phyloP scores from a whole-genome alignment of 2,888 invertebrate genomes.

The Machimus atricapillus region DNA sequence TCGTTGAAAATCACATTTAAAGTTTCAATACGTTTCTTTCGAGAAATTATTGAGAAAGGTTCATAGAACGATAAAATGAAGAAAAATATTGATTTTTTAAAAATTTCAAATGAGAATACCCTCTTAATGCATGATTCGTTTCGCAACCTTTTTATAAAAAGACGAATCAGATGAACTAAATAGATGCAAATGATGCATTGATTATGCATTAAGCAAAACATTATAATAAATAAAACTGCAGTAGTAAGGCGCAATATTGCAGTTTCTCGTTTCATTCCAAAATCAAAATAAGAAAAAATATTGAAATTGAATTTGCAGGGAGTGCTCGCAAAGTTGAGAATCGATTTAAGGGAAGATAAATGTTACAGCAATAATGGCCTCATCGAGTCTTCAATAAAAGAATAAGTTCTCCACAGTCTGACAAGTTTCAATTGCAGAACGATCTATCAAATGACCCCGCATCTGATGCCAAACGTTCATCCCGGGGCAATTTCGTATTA shows the following conservation, averaged over 20 bases:
- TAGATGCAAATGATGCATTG: background rate
- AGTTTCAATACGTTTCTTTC: no score
- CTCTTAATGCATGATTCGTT: background rate
- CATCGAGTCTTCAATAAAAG: background rate
- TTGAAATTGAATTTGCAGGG: background rate
- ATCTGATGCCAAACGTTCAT: background rate
- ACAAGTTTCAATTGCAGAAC: background rate
- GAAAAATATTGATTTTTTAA: no score
- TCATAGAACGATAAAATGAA: no score
- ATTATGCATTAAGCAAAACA: background rate
- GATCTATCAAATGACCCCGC: background rate
- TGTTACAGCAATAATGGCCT: background rate
- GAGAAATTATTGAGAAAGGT: no score
- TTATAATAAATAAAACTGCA: background rate
- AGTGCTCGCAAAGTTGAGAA: background rate
- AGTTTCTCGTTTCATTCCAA: background rate
- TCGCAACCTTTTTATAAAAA: background rate
- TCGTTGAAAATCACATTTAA: no score
- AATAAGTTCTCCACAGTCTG: background rate
- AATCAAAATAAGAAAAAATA: background rate
- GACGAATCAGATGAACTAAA: background rate
- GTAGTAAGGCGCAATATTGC: background rate
- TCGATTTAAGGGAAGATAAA: background rate
- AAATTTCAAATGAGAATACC: no score
- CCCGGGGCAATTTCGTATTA: background rate